These are phyloP conservation scores for Chironex yamaguchii DNA, from an alignment of 30 jellyfish, hydroid and myxozoan genomes.

Conservation along the genomic window DNA sequence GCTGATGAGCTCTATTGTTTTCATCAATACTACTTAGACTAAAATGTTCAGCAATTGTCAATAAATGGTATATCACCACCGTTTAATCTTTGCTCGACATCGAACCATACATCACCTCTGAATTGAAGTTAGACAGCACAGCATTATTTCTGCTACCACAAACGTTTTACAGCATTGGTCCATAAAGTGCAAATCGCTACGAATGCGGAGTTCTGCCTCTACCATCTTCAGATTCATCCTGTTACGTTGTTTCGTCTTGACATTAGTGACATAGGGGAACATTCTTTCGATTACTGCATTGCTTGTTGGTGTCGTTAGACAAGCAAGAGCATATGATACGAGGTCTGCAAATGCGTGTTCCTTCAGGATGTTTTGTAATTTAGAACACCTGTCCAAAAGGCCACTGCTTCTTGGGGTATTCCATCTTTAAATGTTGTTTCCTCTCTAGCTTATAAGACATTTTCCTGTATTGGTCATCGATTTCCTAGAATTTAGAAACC, in stretches of 20 bases:
- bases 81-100: conserved; percentile 22
- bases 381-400: conserved; percentile 42
- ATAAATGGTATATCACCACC: no score
- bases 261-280: conserved; percentile 44
- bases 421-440: conserved; percentile 34
- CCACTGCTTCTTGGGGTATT: conserved; percentile 42
- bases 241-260: conserved; percentile 55
- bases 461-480: conserved; percentile 70
- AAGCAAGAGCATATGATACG: conserved; percentile 51
- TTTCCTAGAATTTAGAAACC: neutral
- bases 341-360: conserved; percentile 27
- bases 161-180: no score
- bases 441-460: conserved; percentile 51
- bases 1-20: no score
- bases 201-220: no score
- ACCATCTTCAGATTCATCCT: conserved; percentile 49
- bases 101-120: conserved; percentile 33
- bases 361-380: neutral
- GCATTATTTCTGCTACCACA: no score
- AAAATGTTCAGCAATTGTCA: no score
- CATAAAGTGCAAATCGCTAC: no score
- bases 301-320: conserved; percentile 55
- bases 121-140: conserved; percentile 22
- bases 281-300: conserved; percentile 61
- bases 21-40: no score